Conservation (phyloP, 2,888 invertebrate genomes). For the Habrosyne pyritoides region DNA sequence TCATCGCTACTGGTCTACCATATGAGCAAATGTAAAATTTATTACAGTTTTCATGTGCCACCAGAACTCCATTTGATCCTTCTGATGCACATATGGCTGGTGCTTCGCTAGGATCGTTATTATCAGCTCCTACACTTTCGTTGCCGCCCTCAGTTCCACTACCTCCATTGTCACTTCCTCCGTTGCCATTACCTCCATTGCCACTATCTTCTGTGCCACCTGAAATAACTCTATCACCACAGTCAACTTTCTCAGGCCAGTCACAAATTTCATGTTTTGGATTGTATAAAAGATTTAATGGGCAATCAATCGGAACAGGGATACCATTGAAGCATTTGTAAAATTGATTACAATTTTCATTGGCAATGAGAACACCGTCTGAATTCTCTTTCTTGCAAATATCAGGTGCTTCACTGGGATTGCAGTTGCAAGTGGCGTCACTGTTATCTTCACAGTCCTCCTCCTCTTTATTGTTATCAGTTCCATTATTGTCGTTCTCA, state of each 20-base stretch:
- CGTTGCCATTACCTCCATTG: slow-evolving; percentile 4
- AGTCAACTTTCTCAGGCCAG: slow-evolving; percentile 23
- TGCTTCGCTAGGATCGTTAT: slow-evolving; percentile 27
- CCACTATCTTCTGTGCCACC: neutral
- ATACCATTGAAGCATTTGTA: slow-evolving; percentile 29
- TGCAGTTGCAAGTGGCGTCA: slow-evolving; percentile 31
- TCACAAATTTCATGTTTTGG: slow-evolving; percentile 18
- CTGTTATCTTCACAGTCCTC: slow-evolving; percentile 10
- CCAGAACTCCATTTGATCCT: slow-evolving; percentile 26
- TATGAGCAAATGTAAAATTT: slow-evolving; percentile 38
- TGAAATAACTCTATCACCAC: slow-evolving; percentile 15
- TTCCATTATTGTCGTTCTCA: slow-evolving; percentile 10
- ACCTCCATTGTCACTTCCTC: neutral
- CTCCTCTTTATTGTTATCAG: slow-evolving; percentile 10
- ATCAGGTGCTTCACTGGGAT: slow-evolving; percentile 39
- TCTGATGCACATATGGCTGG: slow-evolving; percentile 20
- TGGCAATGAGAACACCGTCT: slow-evolving; percentile 25
- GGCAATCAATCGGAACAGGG: slow-evolving; percentile 19
- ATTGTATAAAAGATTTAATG: slow-evolving; percentile 19
- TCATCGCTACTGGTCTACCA: slow-evolving; percentile 30
- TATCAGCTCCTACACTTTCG: slow-evolving; percentile 11
- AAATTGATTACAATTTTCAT: slow-evolving; percentile 28
- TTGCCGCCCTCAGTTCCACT: neutral
- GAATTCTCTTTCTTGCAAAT: slow-evolving; percentile 41
- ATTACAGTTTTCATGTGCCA: slow-evolving; percentile 40